Evolutionary conservation across 2,797 vertebrate genomes (phyloP), one percentile per base, ranked within the genome.

Genomic region (Orientallactaga sibirica): DNA sequence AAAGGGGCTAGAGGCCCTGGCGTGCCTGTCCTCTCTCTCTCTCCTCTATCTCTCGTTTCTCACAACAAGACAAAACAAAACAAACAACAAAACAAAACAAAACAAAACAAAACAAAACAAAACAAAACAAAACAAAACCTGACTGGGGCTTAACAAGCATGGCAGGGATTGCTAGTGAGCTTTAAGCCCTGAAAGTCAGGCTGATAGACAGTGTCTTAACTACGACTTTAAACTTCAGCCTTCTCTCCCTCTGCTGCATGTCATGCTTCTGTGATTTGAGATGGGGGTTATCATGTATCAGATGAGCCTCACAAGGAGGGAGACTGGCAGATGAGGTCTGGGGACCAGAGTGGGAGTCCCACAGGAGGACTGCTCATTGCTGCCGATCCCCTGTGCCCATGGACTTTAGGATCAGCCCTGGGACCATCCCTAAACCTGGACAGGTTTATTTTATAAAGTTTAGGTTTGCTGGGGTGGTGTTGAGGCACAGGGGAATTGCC

Each of bases 361-460:
- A n/a, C 2, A 81, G 93, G 86, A 67, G 64, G 66, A 20, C 74
- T 79, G 80, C 27, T 71, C 24, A 48, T 19, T 58, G 33, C n/a
- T 25, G 48, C 48, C 70, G 25, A 6, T 18, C 27, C 29, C 73
- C 2, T 25, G 62, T 37, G 75, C 27, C 61, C 9, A 1, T 0
- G 7, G 71, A 6, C 62, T 67, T 67, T 84, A 2, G 25, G 16
- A 5, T 66, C 81, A 22, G 48, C 68, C 43, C n/a, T 24, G 43
- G 55, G 68, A 48, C 16, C 2, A 68, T 83, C 24, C 41, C 20
- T 20, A 52, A 37, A 52, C 74, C 27, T 58, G 41, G 86, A 16
- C 20, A 58, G 67, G 78, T 68, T 91, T 48, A 41, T 82, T 73
- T 94, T 62, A 20, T 16, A 29, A 76, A 75, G 27, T 73, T n/a